Evolutionary conservation across 2,113 vertebrate genomes (phyloP).

Genomic region (Grus americana): DNA sequence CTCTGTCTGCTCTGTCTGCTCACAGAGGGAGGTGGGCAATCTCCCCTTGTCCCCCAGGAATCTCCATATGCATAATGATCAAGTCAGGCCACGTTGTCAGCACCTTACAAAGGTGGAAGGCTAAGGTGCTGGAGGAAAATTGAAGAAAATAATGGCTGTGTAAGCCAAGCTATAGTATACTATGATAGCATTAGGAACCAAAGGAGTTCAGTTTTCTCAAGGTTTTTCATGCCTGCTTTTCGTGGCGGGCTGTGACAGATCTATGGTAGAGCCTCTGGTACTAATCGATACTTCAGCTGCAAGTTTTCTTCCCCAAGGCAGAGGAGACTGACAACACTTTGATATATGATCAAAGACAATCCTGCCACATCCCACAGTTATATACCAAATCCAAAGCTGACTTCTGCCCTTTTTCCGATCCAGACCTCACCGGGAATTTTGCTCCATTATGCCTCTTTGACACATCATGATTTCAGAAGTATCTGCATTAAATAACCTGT

Average conservation of each 20-base stretch:
- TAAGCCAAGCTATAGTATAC: neutral
- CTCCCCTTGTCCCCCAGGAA: too few relatives aligned
- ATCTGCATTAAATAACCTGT: neutral
- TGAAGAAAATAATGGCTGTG: neutral
- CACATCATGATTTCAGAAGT: neutral
- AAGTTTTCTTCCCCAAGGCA: neutral
- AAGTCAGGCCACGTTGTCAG: neutral
- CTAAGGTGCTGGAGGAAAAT: neutral
- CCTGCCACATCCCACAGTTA: neutral
- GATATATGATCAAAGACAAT: neutral
- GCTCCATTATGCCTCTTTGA: neutral
- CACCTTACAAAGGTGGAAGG: neutral
- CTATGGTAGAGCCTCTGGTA: neutral
- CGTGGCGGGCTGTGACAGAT: neutral
- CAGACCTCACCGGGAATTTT: neutral
- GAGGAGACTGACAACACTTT: neutral
- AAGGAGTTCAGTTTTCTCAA: fast-evolving
- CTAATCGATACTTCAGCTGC: neutral
- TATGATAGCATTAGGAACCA: neutral
- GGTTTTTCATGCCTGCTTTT: neutral
- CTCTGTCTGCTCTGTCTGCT: neutral
- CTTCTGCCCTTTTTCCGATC: neutral
- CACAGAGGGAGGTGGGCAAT: neutral
- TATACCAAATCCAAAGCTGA: neutral
- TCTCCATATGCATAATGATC: neutral